Evolutionary conservation across 2,797 vertebrate species (phyloP).

Genomic region (Eulemur albifrons): DNA sequence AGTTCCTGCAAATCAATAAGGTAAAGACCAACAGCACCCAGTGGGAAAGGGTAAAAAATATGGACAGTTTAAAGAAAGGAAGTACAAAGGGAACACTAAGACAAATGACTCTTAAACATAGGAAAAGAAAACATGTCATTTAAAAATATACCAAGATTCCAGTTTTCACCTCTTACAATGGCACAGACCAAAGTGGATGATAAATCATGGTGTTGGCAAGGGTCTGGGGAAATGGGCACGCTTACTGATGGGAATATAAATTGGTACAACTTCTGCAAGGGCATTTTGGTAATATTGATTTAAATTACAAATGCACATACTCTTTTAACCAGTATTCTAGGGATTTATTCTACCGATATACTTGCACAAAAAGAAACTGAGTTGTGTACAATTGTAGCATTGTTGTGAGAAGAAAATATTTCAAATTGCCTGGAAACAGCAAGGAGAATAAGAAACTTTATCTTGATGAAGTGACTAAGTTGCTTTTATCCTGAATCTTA

Average conservation of each 20-base stretch:
- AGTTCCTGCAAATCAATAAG: neutral
- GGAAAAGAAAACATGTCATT: slow-evolving; percentile 1
- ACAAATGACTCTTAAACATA: neutral
- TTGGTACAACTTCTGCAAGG: neutral
- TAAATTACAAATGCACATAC: neutral
- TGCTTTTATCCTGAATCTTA: neutral
- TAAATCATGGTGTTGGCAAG: neutral
- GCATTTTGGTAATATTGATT: neutral
- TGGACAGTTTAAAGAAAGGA: neutral
- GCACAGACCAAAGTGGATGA: neutral
- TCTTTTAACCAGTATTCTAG: neutral
- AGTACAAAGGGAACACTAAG: neutral
- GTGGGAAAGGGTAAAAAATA: neutral
- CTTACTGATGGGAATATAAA: neutral
- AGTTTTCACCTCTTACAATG: neutral
- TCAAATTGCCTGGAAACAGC: neutral
- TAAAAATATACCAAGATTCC: neutral
- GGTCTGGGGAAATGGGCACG: neutral
- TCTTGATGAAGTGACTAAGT: neutral
- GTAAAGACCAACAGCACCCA: neutral
- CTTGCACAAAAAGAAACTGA: neutral
- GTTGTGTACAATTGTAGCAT: neutral
- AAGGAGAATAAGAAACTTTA: neutral
- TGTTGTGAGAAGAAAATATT: neutral
- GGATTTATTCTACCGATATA: neutral